Conservation (phyloP, 2,113 vertebrate species). For the Urocynchramus pylzowi region DNA sequence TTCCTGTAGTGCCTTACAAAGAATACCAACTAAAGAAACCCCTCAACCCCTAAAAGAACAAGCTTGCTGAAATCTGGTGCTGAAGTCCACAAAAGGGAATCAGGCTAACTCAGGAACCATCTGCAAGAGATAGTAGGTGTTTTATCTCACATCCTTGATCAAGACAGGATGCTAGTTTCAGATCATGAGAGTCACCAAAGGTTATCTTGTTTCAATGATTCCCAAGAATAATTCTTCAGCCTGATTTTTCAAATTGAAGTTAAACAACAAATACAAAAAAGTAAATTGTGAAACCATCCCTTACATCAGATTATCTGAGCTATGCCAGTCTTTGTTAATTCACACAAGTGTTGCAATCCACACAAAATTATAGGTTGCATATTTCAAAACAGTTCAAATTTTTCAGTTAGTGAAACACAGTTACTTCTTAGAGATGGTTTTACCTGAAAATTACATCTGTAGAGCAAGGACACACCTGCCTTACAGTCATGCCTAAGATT, state of each 20-base stretch:
- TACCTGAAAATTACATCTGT: neutral
- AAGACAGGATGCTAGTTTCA: neutral
- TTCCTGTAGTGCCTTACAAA: neutral
- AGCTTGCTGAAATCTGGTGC: neutral
- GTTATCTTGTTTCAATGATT: neutral
- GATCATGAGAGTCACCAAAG: neutral
- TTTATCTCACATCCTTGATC: neutral
- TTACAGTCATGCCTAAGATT: neutral
- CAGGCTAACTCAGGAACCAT: neutral
- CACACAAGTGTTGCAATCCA: neutral
- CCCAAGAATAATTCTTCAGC: neutral
- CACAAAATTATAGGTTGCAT: neutral
- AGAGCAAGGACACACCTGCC: neutral
- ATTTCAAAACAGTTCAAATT: neutral
- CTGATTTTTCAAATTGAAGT: neutral
- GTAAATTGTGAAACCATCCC: neutral
- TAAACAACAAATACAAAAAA: neutral
- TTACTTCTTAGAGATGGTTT: neutral
- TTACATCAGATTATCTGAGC: neutral
- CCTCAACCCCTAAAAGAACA: neutral
- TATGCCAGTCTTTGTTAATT: neutral
- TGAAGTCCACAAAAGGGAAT: neutral
- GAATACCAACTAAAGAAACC: neutral
- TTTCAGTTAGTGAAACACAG: neutral
- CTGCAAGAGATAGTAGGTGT: neutral